A percentile compares a stretch with the other conserved stretches of the same genome.
Conservation (phyloP, 2,888 invertebrate genomes). For the Xanthorhoe designata region DNA sequence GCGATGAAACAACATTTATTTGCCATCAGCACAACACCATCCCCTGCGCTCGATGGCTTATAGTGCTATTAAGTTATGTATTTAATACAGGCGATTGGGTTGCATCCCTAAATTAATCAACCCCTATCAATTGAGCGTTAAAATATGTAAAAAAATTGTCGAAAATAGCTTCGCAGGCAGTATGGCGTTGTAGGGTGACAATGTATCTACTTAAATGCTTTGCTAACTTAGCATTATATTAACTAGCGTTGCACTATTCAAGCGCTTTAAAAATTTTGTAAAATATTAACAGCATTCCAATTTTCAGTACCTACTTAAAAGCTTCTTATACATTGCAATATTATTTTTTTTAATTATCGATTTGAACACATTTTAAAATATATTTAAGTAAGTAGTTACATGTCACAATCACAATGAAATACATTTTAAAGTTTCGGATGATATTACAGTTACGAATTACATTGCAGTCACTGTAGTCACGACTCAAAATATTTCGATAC, state of each 20-base stretch:
- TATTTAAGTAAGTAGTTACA: too few species aligned
- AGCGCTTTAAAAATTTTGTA: too few species aligned
- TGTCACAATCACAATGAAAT: too few species aligned
- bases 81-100: conserved; percentile 49
- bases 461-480: too few species aligned
- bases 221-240: not conserved
- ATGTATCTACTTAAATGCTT: conserved; percentile 9
- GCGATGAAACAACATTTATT: not conserved
- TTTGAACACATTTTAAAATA: too few species aligned
- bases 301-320: too few species aligned
- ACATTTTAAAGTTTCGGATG: too few species aligned
- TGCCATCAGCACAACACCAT: not conserved
- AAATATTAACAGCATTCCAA: too few species aligned
- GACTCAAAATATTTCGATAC: not conserved
- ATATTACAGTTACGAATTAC: too few species aligned
- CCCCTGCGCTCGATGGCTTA: conserved; percentile 25
- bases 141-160: conserved; percentile 81
- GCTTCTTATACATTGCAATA: too few species aligned
- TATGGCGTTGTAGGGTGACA: conserved; percentile 57
- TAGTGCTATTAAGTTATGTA: conserved; percentile 44
- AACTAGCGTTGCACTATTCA: too few species aligned
- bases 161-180: conserved; percentile 68
- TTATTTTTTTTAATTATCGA: too few species aligned
- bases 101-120: conserved; percentile 71
- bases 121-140: conserved; percentile 83